Percentiles rank a stretch among this genome's conserved stretches.
Conservation (phyloP, 2,888 invertebrate genomes). For the Chrysopilus asiliformis region DNA sequence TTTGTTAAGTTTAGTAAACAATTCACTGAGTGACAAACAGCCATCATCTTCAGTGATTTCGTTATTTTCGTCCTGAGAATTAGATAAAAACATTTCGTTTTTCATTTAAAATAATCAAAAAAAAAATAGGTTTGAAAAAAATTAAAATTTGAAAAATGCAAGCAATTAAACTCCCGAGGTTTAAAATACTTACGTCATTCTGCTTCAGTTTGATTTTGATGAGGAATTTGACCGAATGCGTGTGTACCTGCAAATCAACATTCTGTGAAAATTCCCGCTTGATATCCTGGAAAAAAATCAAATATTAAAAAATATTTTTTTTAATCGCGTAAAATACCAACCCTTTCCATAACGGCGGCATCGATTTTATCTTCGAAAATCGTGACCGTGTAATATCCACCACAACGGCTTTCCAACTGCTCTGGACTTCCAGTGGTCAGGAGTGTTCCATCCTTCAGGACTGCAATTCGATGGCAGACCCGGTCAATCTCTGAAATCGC, state of each 20-base stretch:
- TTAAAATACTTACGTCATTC: conserved; percentile 10
- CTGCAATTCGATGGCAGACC: conserved; percentile 33
- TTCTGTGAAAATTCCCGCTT: conserved; percentile 21
- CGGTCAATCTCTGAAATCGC: conserved; percentile 35
- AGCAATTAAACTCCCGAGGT: too few species aligned
- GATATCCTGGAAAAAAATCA: conserved; percentile 19
- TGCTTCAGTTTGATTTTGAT: conserved; percentile 20
- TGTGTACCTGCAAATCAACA: conserved; percentile 26
- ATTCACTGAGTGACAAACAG: conserved; percentile 10
- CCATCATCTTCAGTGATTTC: conserved; percentile 7
- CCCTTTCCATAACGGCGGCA: conserved; percentile 22
- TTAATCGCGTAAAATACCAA: conserved; percentile 8
- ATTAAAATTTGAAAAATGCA: too few species aligned
- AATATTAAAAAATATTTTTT: neutral
- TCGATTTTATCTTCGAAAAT: conserved; percentile 28
- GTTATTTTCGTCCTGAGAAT: conserved; percentile 6
- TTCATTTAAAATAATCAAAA: too few species aligned
- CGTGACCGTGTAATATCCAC: conserved; percentile 30
- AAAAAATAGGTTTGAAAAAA: too few species aligned
- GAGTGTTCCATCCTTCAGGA: conserved; percentile 32
- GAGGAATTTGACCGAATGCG: conserved; percentile 29
- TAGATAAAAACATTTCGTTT: neutral
- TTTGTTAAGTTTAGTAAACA: conserved; percentile 20
- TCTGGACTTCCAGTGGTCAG: conserved; percentile 29
- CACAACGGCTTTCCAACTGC: conserved; percentile 27